A percentile compares a stretch with the other conserved stretches of the same genome.
These are phyloP conservation scores for Molothrus ater DNA, from an alignment of 2,797 vertebrate species.

Conservation along the genomic window DNA sequence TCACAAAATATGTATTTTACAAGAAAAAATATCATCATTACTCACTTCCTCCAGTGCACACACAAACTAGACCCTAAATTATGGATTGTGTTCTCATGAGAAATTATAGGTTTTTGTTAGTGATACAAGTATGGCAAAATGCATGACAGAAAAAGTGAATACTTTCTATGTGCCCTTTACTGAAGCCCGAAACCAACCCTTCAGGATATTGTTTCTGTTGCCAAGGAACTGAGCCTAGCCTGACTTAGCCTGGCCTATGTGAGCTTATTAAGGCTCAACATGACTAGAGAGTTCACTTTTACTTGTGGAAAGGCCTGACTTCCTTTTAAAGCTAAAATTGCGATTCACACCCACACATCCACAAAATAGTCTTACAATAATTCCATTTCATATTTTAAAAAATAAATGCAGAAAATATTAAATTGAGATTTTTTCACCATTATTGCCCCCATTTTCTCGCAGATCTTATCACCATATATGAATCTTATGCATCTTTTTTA, in stretches of 20 bases:
- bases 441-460: background rate
- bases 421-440: background rate
- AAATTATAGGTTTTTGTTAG: background rate
- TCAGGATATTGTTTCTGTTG: background rate
- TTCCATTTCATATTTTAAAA: background rate
- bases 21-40: background rate
- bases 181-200: background rate
- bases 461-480: background rate
- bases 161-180: accelerated
- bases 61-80: background rate
- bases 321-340: background rate
- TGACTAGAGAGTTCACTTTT: background rate
- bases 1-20: background rate
- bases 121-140: background rate
- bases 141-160: background rate
- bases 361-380: background rate
- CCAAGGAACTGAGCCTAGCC: background rate
- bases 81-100: background rate
- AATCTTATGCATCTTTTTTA: background rate
- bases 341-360: accelerated
- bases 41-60: background rate
- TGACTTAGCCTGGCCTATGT: background rate
- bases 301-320: background rate
- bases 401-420: background rate
- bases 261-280: accelerated